phyloP scores from a whole-genome alignment of 2,888 invertebrate species.

The Stenichneumon culpator region DNA sequence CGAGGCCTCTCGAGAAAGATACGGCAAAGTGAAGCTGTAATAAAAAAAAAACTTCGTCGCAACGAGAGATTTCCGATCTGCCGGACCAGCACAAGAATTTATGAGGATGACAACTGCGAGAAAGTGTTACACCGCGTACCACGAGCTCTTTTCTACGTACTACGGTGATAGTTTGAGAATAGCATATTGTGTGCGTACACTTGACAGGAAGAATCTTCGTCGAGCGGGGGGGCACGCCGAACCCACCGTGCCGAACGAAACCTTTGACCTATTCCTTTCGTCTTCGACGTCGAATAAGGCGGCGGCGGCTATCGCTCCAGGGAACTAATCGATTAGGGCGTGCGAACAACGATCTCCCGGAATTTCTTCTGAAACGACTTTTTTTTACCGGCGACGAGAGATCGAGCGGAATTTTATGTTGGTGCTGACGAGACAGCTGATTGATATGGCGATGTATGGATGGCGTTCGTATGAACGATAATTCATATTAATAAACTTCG shows the following conservation, averaged over 20 bases:
- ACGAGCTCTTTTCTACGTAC: neutral
- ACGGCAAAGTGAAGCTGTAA: neutral
- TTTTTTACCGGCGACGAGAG: neutral
- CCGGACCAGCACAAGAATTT: constrained; percentile 37
- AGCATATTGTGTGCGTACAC: constrained; percentile 15
- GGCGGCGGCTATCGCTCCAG: neutral
- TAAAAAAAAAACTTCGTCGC: constrained; percentile 18
- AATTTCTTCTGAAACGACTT: constrained; percentile 1
- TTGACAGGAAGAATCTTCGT: constrained; percentile 33
- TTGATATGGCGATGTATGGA: neutral
- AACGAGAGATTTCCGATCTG: constrained; percentile 44
- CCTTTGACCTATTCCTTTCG: constrained; percentile 52
- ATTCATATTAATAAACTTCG: too few species aligned
- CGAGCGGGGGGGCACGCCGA: constrained; percentile 39
- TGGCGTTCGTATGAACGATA: neutral
- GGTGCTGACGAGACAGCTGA: neutral
- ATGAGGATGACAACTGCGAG: constrained; percentile 54
- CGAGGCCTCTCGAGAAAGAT: neutral
- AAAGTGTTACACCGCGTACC: constrained; percentile 53
- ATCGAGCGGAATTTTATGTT: neutral
- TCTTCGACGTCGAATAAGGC: constrained; percentile 19
- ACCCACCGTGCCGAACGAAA: constrained; percentile 24
- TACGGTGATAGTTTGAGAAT: constrained; percentile 9
- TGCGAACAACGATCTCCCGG: constrained; percentile 30
- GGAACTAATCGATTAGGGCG: constrained; percentile 31